Evolutionary conservation across 2,113 vertebrate species (phyloP), one percentile per base, ranked within the genome.

Genomic region (Paramisgurnus dabryanus): DNA sequence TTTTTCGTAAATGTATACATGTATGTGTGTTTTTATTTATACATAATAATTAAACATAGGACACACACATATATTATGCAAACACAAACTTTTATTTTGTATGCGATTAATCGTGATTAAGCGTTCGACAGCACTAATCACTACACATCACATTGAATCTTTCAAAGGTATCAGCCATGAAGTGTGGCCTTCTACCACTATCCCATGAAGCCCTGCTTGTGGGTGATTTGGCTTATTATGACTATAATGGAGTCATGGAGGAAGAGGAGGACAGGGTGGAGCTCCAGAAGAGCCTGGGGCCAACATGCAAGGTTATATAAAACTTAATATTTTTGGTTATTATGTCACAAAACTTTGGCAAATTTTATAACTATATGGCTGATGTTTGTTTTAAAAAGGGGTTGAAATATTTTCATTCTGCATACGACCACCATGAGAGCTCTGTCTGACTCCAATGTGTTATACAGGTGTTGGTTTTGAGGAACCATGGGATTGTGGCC

Each of bases 261-360:
- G 94, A 95, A 0, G 95, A 97, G 88, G 93, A 93, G 0, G 97
- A 99, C 74, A 87, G 97, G 39, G 94, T 98, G 57, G 95, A 95
- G 89, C 91, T 99, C 72, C 97, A 99, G 91, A 99, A 99, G 89
- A 95, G 93, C 83, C 93, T 99, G 0, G 97, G 97, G 5, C 97
- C 97, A 15, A 97, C 97, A 58, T 97, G 96, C 90, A 99, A 98
- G 95, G 97, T 98, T 73, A 89, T 80, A 60, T 27, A 1, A 13
- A n/a, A 67, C 15, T 5, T 1, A 34, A 53, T 53, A 15, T 53
- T 53, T 13, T 53, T 4, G 50, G 50, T 13, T 13, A 8, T 34
- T 34, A 34, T 34, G 27, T 34, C 27, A 34, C 27, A 34, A 34
- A 34, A 34, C 27, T 34, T 34, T 34, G 27, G 27, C 27, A 34